Conservation (phyloP, 2,113 vertebrate genomes). For the Sebastes fasciatus region DNA sequence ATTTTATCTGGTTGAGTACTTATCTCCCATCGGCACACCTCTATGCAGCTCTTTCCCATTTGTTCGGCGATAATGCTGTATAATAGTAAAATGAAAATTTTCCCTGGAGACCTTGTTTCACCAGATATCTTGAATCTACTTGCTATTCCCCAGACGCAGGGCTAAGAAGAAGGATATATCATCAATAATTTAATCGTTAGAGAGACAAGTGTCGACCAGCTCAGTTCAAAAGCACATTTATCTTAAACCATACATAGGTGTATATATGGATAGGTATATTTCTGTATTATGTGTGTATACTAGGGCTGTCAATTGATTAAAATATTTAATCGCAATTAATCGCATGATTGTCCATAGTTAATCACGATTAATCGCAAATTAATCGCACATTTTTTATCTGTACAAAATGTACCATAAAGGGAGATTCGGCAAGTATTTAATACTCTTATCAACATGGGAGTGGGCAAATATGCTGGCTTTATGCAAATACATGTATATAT, state of each 20-base stretch:
- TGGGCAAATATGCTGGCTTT: too few species aligned
- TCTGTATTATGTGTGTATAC: not conserved
- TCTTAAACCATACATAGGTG: conserved; percentile 1
- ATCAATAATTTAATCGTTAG: conserved; percentile 52
- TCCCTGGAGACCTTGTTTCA: conserved; percentile 16
- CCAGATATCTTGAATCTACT: conserved; percentile 18
- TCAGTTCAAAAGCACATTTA: conserved; percentile 42
- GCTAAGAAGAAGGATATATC: conserved; percentile 9
- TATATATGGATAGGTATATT: not conserved
- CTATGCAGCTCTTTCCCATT: not conserved
- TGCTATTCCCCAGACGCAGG: conserved; percentile 17
- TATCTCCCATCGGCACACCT: not conserved
- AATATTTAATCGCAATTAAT: too few species aligned
- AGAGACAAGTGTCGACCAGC: conserved; percentile 26
- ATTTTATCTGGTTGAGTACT: not conserved
- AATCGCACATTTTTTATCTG: too few species aligned
- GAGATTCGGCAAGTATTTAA: too few species aligned
- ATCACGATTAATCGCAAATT: too few species aligned
- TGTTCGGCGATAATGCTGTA: conserved; percentile 4
- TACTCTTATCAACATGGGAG: too few species aligned
- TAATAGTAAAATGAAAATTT: conserved; percentile 16
- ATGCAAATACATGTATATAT: too few species aligned
- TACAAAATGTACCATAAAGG: too few species aligned
- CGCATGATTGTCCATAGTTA: too few species aligned
- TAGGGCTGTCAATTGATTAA: too few species aligned